Percentiles rank a stretch among this genome's conserved stretches.
phyloP scores from a whole-genome alignment of 2,113 vertebrate genomes.

The Passer montanus region DNA sequence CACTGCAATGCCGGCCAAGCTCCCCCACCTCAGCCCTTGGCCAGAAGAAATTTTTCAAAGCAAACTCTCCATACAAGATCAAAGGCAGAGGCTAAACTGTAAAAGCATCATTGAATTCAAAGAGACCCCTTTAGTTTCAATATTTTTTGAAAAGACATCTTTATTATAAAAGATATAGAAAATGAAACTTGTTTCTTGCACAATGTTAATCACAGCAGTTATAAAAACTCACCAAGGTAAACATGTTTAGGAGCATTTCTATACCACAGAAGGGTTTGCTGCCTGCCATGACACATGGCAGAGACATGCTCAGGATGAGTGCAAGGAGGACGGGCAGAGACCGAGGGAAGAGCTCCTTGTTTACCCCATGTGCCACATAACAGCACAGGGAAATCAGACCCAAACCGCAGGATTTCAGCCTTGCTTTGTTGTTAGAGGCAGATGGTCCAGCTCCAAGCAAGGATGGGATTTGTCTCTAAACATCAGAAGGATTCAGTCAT shows the following conservation, averaged over 20 bases:
- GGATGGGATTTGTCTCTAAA: not conserved
- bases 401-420: not conserved
- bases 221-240: conserved; percentile 15
- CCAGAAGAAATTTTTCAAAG: not conserved
- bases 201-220: conserved; percentile 41
- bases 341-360: not conserved
- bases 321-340: not conserved
- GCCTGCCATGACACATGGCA: not conserved
- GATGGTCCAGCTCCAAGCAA: not conserved
- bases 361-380: not conserved
- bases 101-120: not conserved
- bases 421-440: not conserved
- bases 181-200: conserved; percentile 36
- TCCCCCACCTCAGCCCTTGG: not conserved
- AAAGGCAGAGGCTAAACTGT: not conserved
- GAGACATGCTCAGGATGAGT: not conserved
- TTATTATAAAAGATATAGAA: conserved; percentile 77
- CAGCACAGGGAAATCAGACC: not conserved
- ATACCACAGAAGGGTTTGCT: not conserved
- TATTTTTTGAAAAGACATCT: conserved; percentile 26
- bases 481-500: not conserved
- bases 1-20: not conserved
- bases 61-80: not conserved
- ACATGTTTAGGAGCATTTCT: conserved; percentile 1
- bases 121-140: not conserved